Conservation (phyloP, 2,888 invertebrate species). For the Netelia virgata region DNA sequence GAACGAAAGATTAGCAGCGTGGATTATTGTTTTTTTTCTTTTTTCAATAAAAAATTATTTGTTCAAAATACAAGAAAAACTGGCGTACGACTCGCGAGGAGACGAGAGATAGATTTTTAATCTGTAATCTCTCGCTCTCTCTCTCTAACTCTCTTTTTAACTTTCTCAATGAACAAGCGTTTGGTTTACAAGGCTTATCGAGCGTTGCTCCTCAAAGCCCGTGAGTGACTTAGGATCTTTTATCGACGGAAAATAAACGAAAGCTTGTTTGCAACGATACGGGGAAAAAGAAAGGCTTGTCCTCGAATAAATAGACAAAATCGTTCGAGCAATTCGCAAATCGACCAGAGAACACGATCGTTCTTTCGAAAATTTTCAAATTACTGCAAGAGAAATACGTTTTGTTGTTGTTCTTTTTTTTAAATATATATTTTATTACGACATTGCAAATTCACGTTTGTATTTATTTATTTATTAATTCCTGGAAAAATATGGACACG, state of each 20-base stretch:
- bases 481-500: constrained; percentile 74
- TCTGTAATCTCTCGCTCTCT: neutral
- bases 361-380: constrained; percentile 39
- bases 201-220: constrained; percentile 25
- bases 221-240: neutral
- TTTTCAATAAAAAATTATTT: too few relatives aligned
- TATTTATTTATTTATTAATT: constrained; percentile 50
- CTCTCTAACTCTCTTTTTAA: neutral
- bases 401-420: constrained; percentile 15
- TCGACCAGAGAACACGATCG: constrained; percentile 22
- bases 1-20: too few relatives aligned
- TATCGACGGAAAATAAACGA: neutral
- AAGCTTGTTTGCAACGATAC: neutral
- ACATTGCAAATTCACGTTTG: constrained; percentile 58
- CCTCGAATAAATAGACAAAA: neutral
- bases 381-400: constrained; percentile 13
- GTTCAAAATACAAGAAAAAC: too few relatives aligned
- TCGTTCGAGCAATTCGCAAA: neutral
- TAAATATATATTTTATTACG: constrained; percentile 5
- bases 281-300: constrained; percentile 2
- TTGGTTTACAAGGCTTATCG: constrained; percentile 28
- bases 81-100: too few relatives aligned
- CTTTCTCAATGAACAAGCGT: neutral
- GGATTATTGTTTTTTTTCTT: neutral
- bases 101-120: too few relatives aligned